Conservation (phyloP, 2,797 vertebrate genomes). For the Phrynocephalus forsythii region DNA sequence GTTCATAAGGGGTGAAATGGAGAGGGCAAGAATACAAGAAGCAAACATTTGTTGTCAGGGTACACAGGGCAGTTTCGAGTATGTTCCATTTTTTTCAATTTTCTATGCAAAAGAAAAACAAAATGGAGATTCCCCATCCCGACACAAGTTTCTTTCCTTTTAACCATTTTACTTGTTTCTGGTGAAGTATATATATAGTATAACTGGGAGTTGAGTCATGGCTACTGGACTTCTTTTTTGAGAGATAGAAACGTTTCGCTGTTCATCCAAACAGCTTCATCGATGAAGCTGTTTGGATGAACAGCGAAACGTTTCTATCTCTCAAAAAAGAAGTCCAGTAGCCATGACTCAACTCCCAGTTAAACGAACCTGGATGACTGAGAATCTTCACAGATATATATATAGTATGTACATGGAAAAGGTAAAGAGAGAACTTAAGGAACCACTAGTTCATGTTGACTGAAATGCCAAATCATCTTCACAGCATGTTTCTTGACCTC, state of each 20-base stretch:
- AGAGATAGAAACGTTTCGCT: no score
- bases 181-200: no score
- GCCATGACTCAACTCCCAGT: no score
- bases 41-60: not conserved
- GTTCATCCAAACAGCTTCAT: no score
- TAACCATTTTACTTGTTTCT: slow-evolving; percentile 2
- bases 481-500: not conserved
- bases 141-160: slow-evolving; percentile 68
- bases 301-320: no score
- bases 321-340: no score
- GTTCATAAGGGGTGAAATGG: not conserved
- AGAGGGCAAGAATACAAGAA: not conserved
- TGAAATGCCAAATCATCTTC: not conserved
- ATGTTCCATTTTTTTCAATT: slow-evolving; percentile 65
- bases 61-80: slow-evolving; percentile 55
- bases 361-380: no score
- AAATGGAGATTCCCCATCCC: slow-evolving; percentile 61
- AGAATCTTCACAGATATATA: no score
- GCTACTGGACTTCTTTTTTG: no score
- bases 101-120: slow-evolving; percentile 54
- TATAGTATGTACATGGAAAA: not conserved
- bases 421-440: not conserved
- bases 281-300: no score
- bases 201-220: no score
- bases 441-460: no score